Evolutionary conservation across 2,113 vertebrate species (phyloP).

Genomic region (Dromas ardeola): DNA sequence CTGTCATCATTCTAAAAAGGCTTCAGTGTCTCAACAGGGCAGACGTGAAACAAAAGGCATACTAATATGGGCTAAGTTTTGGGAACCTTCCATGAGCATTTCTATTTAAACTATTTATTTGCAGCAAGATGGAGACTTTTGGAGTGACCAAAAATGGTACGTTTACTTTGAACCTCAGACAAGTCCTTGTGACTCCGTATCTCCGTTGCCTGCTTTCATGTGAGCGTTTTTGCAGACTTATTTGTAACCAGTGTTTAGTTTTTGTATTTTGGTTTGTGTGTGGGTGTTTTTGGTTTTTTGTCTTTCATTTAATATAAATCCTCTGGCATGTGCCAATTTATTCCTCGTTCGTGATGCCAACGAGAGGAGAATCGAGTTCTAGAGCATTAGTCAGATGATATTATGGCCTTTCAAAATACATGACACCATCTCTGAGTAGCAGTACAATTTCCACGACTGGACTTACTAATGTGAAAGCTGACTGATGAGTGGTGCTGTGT

Average conservation of each 20-base stretch:
- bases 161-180: not conserved
- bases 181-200: not conserved
- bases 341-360: not conserved
- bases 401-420: not conserved
- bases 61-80: not conserved
- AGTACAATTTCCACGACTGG: not conserved
- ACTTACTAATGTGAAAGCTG: not conserved
- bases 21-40: not conserved
- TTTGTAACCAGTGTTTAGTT: not conserved
- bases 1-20: not conserved
- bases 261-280: not conserved
- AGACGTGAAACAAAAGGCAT: not conserved
- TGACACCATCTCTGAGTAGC: not conserved
- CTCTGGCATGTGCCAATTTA: not conserved
- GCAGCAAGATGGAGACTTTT: not conserved
- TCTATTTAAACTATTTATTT: not conserved
- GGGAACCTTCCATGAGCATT: not conserved
- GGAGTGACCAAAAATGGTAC: not conserved
- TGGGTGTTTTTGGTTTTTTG: fast-evolving
- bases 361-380: not conserved
- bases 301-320: not conserved
- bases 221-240: not conserved
- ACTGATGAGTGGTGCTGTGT: not conserved
- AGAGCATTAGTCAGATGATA: not conserved
- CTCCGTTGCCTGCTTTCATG: not conserved